phyloP scores from a whole-genome alignment of 35 echinoderm and acorn worm species.

The Strongylocentrotus purpuratus region DNA sequence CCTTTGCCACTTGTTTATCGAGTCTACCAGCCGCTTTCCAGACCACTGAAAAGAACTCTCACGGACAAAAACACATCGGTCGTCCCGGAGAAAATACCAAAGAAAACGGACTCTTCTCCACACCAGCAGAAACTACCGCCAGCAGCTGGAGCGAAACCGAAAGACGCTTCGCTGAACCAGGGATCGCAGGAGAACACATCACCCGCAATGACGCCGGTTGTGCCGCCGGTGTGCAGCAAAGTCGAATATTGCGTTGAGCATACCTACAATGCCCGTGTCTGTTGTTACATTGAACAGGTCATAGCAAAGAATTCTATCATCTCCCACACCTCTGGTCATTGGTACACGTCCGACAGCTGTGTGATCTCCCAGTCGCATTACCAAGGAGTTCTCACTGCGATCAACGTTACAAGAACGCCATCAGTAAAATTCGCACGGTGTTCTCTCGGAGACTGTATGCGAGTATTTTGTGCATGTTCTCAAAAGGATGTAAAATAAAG shows the following conservation, averaged over 20 bases:
- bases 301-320: not conserved
- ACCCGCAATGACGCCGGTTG: not conserved
- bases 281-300: not conserved
- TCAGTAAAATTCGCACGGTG: not conserved
- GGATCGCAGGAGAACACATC: constrained; percentile 26
- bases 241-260: not conserved
- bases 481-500: no score
- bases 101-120: constrained; percentile 37
- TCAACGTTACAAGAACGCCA: not conserved
- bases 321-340: no score
- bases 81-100: constrained; percentile 31
- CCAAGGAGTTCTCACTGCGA: not conserved
- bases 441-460: not conserved
- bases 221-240: not conserved
- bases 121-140: not conserved
- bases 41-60: constrained; percentile 15
- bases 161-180: not conserved
- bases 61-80: not conserved
- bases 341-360: no score
- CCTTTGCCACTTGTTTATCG: constrained; percentile 32
- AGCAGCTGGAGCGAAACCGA: not conserved
- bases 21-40: constrained; percentile 30
- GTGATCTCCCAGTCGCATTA: no score
- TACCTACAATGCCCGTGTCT: not conserved
- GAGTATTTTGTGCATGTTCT: not conserved